Percentiles rank a stretch among this genome's conserved stretches.
Conservation (phyloP, 2,797 vertebrate genomes). For the Chelmon rostratus region DNA sequence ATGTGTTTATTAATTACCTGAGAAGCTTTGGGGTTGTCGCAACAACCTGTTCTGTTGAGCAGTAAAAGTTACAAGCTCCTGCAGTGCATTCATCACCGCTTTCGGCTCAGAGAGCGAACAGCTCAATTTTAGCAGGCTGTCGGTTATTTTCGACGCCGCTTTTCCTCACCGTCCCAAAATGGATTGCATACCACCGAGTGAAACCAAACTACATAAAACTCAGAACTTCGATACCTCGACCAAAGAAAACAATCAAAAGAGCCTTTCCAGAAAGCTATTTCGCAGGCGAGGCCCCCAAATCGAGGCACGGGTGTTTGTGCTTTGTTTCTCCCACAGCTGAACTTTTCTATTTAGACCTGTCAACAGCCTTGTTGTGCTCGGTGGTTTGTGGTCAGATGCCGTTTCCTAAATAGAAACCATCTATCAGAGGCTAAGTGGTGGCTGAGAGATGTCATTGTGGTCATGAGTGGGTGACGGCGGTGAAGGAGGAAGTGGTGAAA, state of each 20-base stretch:
- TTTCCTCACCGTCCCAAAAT: conserved; percentile 44
- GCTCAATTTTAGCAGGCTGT: conserved; percentile 40
- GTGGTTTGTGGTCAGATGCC: conserved; percentile 74
- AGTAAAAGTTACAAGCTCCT: conserved; percentile 46
- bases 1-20: conserved; percentile 67
- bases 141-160: conserved; percentile 36
- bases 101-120: conserved; percentile 30
- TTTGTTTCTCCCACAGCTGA: conserved; percentile 61
- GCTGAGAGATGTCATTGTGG: conserved; percentile 81
- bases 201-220: conserved; percentile 54
- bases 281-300: conserved; percentile 51
- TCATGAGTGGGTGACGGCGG: conserved; percentile 77
- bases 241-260: conserved; percentile 61
- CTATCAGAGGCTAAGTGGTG: conserved; percentile 82
- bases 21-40: conserved; percentile 46
- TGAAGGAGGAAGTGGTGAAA: conserved; percentile 75
- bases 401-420: conserved; percentile 85
- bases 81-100: conserved; percentile 47
- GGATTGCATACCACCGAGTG: conserved; percentile 34
- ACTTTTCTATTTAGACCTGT: conserved; percentile 80
- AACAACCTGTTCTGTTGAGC: conserved; percentile 45
- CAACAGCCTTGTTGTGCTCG: conserved; percentile 76
- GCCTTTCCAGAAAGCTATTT: conserved; percentile 58
- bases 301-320: conserved; percentile 48
- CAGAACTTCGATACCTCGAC: conserved; percentile 40